Percentiles rank a stretch among this genome's conserved stretches.
phyloP scores from a whole-genome alignment of 2,113 vertebrate genomes.

The Macaca mulatta region DNA sequence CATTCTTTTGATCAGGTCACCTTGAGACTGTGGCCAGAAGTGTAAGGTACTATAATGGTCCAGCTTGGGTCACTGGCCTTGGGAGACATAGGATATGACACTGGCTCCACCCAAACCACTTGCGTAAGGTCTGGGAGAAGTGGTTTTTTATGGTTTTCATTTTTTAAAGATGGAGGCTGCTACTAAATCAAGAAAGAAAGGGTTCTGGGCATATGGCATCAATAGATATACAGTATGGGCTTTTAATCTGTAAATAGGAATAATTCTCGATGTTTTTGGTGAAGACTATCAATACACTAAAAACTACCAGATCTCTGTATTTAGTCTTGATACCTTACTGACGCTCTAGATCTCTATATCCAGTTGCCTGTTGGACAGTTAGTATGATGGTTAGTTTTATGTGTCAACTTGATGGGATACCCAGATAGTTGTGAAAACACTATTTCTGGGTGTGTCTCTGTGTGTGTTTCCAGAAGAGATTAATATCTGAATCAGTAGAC shows the following conservation, averaged over 20 bases:
- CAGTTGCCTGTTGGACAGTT: background rate
- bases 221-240: background rate
- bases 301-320: background rate
- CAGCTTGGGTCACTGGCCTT: background rate
- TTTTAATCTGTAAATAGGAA: background rate
- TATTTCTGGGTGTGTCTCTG: background rate
- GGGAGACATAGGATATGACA: background rate
- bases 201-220: background rate
- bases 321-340: background rate
- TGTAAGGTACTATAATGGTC: background rate
- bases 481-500: background rate
- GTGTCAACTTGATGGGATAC: background rate
- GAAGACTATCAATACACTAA: background rate
- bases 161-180: background rate
- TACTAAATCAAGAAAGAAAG: background rate
- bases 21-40: background rate
- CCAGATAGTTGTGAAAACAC: background rate
- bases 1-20: background rate
- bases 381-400: background rate
- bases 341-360: background rate
- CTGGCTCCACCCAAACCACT: background rate
- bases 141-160: background rate
- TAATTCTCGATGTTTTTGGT: background rate
- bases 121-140: background rate
- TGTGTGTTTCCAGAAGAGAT: background rate